Conservation (phyloP, 2,113 vertebrate genomes). For the Gadus chalcogrammus region DNA sequence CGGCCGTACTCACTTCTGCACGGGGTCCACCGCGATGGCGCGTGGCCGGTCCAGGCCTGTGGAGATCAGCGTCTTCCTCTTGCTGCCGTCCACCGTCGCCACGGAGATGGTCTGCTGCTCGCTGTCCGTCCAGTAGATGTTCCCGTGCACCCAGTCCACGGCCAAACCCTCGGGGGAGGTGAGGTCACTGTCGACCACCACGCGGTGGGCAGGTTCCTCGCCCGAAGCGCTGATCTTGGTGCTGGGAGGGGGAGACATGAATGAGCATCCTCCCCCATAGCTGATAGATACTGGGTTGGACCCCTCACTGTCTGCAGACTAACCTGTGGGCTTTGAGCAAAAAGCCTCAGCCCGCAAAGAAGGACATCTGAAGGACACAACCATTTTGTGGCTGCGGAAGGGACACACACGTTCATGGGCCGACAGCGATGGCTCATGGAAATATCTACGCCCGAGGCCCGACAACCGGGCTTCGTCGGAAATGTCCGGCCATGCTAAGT, state of each 20-base stretch:
- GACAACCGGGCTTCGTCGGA: too few species aligned
- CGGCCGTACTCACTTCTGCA: constrained; percentile 46
- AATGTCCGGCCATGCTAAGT: too few species aligned
- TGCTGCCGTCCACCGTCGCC: constrained; percentile 74
- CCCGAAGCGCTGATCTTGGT: constrained; percentile 63
- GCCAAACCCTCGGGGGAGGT: constrained; percentile 80
- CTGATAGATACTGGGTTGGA: neutral
- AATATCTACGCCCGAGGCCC: too few species aligned
- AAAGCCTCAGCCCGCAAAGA: too few species aligned
- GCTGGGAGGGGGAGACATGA: constrained; percentile 48
- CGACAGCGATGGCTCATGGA: too few species aligned
- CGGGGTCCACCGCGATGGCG: constrained; percentile 81
- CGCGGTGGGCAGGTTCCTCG: constrained; percentile 60
- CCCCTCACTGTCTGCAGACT: neutral
- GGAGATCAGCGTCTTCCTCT: constrained; percentile 76
- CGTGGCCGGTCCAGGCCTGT: constrained; percentile 73
- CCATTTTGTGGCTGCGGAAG: too few species aligned
- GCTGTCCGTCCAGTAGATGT: constrained; percentile 89
- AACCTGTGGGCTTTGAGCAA: too few species aligned
- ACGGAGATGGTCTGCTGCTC: constrained; percentile 75
- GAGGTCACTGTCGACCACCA: constrained; percentile 69
- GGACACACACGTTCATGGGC: too few species aligned
- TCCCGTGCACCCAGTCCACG: constrained; percentile 85
- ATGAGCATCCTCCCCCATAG: too few species aligned
- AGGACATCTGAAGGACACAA: too few species aligned